phyloP scores from a whole-genome alignment of 2,113 vertebrate species.

The Origma solitaria region DNA sequence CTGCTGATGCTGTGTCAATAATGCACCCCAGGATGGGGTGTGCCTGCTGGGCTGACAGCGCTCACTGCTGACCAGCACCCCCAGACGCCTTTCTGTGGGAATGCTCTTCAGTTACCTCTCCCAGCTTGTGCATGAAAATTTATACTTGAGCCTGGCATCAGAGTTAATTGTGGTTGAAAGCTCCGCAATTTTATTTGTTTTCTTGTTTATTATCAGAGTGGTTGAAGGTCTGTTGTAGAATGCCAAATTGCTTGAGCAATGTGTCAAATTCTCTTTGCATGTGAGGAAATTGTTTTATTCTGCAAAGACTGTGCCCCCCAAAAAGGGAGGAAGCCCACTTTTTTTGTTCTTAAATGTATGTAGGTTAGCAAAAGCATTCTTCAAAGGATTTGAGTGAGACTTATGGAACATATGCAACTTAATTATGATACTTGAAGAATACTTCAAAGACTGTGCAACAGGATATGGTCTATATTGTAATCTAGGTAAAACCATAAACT shows the following conservation, averaged over 20 bases:
- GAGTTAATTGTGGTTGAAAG: neutral
- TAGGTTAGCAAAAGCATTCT: conserved; percentile 8
- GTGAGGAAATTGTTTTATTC: neutral
- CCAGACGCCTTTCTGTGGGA: neutral
- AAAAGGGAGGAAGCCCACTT: neutral
- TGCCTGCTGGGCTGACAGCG: neutral
- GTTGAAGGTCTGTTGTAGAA: neutral
- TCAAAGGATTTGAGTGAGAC: conserved; percentile 19
- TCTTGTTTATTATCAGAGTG: neutral
- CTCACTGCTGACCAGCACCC: neutral
- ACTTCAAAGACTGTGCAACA: conserved; percentile 34
- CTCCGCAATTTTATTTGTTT: neutral
- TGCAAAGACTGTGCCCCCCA: neutral
- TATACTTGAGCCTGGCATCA: neutral
- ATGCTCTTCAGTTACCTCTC: neutral
- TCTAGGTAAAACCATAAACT: neutral
- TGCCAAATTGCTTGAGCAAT: neutral
- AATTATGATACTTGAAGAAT: neutral
- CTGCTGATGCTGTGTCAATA: neutral
- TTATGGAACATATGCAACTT: neutral
- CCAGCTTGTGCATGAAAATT: neutral
- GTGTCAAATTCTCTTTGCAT: neutral
- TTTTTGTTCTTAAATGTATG: neutral
- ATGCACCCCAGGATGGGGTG: neutral
- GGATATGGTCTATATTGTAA: conserved; percentile 34